These are phyloP conservation scores for Sinopyrophorus schimmeli DNA, from an alignment of 2,888 invertebrate species.

Conservation along the genomic window DNA sequence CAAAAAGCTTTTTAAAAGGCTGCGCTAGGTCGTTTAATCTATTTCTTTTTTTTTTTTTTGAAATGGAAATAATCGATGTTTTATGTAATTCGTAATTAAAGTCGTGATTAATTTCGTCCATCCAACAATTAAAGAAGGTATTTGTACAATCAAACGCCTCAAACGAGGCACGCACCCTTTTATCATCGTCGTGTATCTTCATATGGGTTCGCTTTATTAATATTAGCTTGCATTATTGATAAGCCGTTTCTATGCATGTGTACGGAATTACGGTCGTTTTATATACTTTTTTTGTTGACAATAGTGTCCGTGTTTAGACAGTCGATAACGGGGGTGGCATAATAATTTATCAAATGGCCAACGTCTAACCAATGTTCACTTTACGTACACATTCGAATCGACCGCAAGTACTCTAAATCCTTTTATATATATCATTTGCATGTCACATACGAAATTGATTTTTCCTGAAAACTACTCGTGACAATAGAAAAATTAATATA, in stretches of 20 bases:
- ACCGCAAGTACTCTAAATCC: constrained; percentile 40
- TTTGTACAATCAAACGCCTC: too few species aligned
- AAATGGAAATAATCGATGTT: too few species aligned
- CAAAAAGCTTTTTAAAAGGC: constrained; percentile 27
- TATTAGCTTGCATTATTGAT: constrained; percentile 49
- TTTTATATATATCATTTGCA: constrained; percentile 46
- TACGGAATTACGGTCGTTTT: constrained; percentile 46
- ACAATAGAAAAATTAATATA: constrained; percentile 17
- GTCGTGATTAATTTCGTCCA: constrained; percentile 6
- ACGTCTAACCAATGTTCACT: constrained; percentile 33
- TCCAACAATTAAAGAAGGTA: too few species aligned
- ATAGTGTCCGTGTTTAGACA: constrained; percentile 36
- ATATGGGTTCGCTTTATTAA: constrained; percentile 34
- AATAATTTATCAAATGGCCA: constrained; percentile 44
- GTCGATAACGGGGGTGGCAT: constrained; percentile 42
- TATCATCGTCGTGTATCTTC: constrained; percentile 28
- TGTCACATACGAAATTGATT: constrained; percentile 48
- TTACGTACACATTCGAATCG: constrained; percentile 26
- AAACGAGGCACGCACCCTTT: constrained; percentile 37
- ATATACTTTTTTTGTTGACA: constrained; percentile 45
- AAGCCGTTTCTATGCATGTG: constrained; percentile 45
- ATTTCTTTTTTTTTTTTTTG: constrained; percentile 3
- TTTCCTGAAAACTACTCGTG: constrained; percentile 37
- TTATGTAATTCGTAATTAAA: too few species aligned
- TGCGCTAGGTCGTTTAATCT: too few species aligned